Conservation (phyloP, 2,888 invertebrate genomes). For the Calliphora vomitoria region DNA sequence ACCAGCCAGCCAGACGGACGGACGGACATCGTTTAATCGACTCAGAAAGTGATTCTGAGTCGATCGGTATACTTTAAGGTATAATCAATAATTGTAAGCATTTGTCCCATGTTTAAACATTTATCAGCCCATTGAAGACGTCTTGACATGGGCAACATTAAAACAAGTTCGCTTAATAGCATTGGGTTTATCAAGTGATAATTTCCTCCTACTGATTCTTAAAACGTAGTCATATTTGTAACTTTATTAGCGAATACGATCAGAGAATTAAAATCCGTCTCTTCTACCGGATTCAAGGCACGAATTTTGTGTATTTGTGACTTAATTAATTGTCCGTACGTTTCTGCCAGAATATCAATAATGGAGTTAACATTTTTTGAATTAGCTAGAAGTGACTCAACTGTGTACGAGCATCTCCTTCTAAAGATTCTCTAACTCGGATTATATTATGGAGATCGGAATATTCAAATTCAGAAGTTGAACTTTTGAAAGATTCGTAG, state of each 20-base stretch:
- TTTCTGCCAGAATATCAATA: not conserved
- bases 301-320: conserved; percentile 4
- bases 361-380: conserved; percentile 6
- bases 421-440: too few relatives aligned
- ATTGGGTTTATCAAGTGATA: not conserved
- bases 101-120: not conserved
- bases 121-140: not conserved
- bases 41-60: too few relatives aligned
- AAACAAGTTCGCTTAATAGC: not conserved
- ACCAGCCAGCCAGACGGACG: too few relatives aligned
- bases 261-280: not conserved
- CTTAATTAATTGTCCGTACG: conserved; percentile 5
- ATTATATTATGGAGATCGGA: too few relatives aligned
- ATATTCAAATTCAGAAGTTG: not conserved
- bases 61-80: too few relatives aligned
- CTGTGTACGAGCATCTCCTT: not conserved
- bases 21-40: too few relatives aligned
- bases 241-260: not conserved
- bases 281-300: not conserved
- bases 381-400: not conserved
- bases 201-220: not conserved
- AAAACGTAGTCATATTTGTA: not conserved
- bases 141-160: not conserved
- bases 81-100: not conserved
- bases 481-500: not conserved